A percentile compares a stretch with the other conserved stretches of the same genome.
phyloP scores from a whole-genome alignment of 2,113 vertebrate species.

The Daphoenositta chrysoptera region DNA sequence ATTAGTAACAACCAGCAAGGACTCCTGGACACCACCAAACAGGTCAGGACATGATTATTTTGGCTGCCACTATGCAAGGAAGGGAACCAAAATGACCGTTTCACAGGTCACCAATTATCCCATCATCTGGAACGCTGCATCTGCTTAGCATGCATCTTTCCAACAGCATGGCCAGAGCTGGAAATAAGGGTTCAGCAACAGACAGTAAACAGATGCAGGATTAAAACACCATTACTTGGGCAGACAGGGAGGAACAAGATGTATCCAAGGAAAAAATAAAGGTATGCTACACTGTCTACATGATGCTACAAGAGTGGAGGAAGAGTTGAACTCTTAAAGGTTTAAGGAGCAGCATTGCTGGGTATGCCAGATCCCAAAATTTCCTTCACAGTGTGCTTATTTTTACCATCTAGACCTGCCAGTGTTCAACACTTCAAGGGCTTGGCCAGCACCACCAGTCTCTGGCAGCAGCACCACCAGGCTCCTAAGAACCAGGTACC shows the following conservation, averaged over 20 bases:
- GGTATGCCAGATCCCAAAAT: background rate
- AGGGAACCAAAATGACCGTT: background rate
- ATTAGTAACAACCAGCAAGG: background rate
- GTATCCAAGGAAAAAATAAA: background rate
- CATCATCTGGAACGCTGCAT: background rate
- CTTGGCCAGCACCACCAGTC: background rate
- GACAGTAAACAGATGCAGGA: conserved; percentile 3
- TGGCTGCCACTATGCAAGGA: background rate
- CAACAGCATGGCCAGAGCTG: background rate
- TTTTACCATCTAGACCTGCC: background rate
- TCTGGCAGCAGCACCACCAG: fast-evolving
- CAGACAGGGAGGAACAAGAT: background rate
- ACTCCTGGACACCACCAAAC: background rate
- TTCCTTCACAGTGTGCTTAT: background rate
- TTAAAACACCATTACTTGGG: background rate
- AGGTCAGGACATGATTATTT: background rate
- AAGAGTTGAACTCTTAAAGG: background rate
- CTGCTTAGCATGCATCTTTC: background rate
- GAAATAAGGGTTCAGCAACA: background rate
- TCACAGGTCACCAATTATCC: conserved; percentile 5
- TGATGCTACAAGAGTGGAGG: background rate
- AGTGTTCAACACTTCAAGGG: background rate
- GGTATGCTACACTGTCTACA: background rate
- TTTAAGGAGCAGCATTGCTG: background rate
- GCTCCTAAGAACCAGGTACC: background rate